phyloP scores from a whole-genome alignment of 2,113 vertebrate genomes.

The Paramisgurnus dabryanus region DNA sequence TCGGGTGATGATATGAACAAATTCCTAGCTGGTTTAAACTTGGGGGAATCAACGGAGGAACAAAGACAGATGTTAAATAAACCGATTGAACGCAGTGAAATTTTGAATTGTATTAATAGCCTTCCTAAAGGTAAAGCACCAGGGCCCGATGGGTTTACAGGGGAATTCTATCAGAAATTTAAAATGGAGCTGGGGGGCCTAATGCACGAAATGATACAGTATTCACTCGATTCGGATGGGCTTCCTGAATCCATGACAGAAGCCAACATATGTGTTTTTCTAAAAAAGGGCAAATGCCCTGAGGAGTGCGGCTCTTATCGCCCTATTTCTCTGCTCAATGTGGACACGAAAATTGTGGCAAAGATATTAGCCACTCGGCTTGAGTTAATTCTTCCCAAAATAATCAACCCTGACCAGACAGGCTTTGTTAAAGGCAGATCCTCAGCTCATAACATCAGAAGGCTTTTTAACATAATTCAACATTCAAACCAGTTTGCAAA shows the following conservation, averaged over 20 bases:
- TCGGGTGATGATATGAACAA: too few relatives aligned
- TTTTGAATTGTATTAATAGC: background rate
- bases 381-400: too few relatives aligned
- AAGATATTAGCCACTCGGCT: background rate
- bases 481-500: too few relatives aligned
- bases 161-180: background rate
- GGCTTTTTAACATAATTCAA: too few relatives aligned
- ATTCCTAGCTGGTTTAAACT: too few relatives aligned
- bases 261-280: conserved; percentile 3
- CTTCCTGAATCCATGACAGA: background rate
- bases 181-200: background rate
- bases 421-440: too few relatives aligned
- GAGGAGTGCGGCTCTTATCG: background rate
- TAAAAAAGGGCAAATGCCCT: background rate
- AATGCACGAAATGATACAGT: conserved; percentile 7
- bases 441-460: too few relatives aligned
- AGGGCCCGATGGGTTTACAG: conserved; percentile 6
- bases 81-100: background rate
- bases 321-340: background rate
- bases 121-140: conserved; percentile 6
- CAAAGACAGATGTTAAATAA: background rate
- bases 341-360: background rate
- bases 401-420: too few relatives aligned
- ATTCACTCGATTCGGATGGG: background rate
- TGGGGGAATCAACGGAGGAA: background rate